Percentiles rank a stretch among this genome's conserved stretches.
Conservation (phyloP, 2,113 vertebrate species). For the Trochalopteron elliotii region DNA sequence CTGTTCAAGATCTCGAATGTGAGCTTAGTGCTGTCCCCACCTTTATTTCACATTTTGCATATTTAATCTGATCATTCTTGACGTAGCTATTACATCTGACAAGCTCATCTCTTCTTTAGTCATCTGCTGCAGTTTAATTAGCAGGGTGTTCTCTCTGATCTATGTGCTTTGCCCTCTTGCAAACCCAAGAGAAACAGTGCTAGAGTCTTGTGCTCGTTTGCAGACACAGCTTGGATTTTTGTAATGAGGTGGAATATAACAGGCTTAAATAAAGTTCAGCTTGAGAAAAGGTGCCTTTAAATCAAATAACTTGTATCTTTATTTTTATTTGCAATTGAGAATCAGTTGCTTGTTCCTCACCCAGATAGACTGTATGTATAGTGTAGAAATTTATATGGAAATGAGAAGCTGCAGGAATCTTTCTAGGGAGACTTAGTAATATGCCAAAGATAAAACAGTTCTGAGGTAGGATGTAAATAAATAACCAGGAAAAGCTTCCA, state of each 20-base stretch:
- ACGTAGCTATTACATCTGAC: constrained; percentile 72
- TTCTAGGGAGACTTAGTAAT: not conserved
- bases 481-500: not conserved
- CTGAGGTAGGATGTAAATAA: not conserved
- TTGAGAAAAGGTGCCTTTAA: constrained; percentile 35
- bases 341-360: not conserved
- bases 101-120: constrained; percentile 71
- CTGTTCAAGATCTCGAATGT: constrained; percentile 66
- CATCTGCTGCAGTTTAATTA: constrained; percentile 82
- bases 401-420: not conserved
- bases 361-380: not conserved
- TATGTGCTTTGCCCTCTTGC: constrained; percentile 78
- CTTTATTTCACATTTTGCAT: constrained; percentile 77
- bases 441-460: not conserved
- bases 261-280: constrained; percentile 47
- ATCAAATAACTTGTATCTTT: not conserved
- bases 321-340: not conserved
- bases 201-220: constrained; percentile 77
- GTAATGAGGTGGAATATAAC: constrained; percentile 66
- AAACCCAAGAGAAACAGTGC: constrained; percentile 71
- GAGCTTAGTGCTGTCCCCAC: constrained; percentile 69
- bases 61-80: constrained; percentile 75
- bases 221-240: constrained; percentile 74
- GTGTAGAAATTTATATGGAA: not conserved
- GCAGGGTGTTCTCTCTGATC: constrained; percentile 77